Evolutionary conservation across 2,113 vertebrate genomes (phyloP).

Genomic region (Ciconia boyciana): DNA sequence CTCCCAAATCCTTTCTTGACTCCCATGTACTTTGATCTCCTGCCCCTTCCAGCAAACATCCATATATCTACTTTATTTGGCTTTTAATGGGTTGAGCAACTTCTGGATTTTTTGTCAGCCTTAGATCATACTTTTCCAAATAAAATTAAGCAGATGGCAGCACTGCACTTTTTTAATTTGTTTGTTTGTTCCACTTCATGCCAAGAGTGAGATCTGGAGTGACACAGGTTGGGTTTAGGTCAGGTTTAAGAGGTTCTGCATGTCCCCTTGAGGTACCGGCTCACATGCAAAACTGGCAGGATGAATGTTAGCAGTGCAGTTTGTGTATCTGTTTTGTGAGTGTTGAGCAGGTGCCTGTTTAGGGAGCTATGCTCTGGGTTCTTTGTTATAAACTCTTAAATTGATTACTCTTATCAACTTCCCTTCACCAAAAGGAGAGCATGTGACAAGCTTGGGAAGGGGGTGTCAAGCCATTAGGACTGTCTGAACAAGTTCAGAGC

Average conservation of each 20-base stretch:
- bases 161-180: neutral
- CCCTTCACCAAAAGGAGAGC: neutral
- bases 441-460: neutral
- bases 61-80: neutral
- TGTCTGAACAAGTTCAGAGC: neutral
- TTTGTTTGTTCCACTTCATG: neutral
- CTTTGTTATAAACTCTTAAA: neutral
- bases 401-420: neutral
- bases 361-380: neutral
- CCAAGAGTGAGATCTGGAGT: neutral
- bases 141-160: neutral
- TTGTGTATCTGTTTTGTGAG: neutral
- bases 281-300: neutral
- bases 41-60: neutral
- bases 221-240: neutral
- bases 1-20: neutral
- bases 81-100: neutral
- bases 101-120: neutral
- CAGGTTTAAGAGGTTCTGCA: neutral
- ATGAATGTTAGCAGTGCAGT: neutral
- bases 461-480: neutral
- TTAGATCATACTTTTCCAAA: neutral
- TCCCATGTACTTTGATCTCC: neutral
- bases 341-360: neutral
- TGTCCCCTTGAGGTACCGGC: neutral